Conservation (phyloP, 2,888 invertebrate genomes). For the Patella caerulea region DNA sequence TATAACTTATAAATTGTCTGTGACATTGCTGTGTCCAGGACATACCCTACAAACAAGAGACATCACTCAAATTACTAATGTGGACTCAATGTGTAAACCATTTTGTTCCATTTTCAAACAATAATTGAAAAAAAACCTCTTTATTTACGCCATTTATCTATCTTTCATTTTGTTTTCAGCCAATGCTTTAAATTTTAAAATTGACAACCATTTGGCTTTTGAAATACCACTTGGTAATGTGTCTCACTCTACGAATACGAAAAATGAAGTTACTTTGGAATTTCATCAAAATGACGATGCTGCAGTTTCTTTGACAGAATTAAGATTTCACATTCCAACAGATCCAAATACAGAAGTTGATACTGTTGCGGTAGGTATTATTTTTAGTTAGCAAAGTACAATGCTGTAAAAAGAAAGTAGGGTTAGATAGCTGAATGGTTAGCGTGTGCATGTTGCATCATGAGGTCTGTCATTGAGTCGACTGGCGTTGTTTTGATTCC, state of each 20-base stretch:
- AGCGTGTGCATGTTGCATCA: no score
- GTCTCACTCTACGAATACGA: constrained; percentile 94
- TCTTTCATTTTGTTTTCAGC: constrained; percentile 45
- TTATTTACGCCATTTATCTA: not conserved
- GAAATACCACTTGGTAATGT: constrained; percentile 97
- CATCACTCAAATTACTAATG: no score
- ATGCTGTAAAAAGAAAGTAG: no score
- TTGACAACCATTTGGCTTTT: constrained; percentile 80
- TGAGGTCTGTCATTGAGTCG: no score
- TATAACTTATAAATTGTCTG: no score
- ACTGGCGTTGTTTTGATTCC: no score
- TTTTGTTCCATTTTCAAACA: no score
- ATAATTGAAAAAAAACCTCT: no score
- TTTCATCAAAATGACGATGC: constrained; percentile 99
- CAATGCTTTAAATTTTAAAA: constrained; percentile 67
- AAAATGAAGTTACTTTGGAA: constrained; percentile 98
- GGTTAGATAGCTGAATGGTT: no score
- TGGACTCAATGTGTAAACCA: no score
- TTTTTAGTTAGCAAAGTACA: not conserved
- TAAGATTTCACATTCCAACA: constrained; percentile 95
- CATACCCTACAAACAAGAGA: no score
- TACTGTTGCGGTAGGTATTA: constrained; percentile 79
- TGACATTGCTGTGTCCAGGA: no score
- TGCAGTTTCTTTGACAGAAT: constrained; percentile 95
- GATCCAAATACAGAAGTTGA: constrained; percentile 86